phyloP scores from a whole-genome alignment of 1,140 invertebrate genomes.

The Diorhabda carinulata region DNA sequence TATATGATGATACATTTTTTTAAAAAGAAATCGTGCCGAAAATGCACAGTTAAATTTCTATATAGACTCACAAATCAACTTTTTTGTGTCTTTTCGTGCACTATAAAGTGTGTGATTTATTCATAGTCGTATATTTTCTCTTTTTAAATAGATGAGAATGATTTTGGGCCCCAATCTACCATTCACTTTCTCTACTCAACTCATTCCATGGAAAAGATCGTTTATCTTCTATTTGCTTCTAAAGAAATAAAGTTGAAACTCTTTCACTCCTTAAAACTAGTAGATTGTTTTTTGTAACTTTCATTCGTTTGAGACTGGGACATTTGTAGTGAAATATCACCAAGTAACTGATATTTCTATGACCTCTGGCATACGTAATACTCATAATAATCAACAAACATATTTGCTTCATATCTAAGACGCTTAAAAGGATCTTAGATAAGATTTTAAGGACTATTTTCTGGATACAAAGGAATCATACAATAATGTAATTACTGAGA shows the following conservation, averaged over 20 bases:
- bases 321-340: too few relatives aligned
- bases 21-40: conserved; percentile 14
- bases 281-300: background rate
- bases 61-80: conserved; percentile 34
- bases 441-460: too few relatives aligned
- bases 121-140: conserved; percentile 27
- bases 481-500: too few relatives aligned
- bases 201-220: conserved; percentile 9
- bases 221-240: background rate
- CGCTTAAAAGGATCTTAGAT: too few relatives aligned
- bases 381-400: too few relatives aligned
- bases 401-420: too few relatives aligned
- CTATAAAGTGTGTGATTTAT: conserved; percentile 36
- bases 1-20: too few relatives aligned
- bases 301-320: too few relatives aligned
- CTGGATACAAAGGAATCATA: too few relatives aligned
- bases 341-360: too few relatives aligned
- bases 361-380: too few relatives aligned
- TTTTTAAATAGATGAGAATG: conserved; percentile 31
- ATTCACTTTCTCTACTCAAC: conserved; percentile 24
- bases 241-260: background rate
- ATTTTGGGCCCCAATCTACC: conserved; percentile 28
- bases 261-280: background rate
- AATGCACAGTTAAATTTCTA: conserved; percentile 29
- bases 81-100: conserved; percentile 28